Conservation (phyloP, 2,113 vertebrate genomes). For the Synodontis membranacea region DNA sequence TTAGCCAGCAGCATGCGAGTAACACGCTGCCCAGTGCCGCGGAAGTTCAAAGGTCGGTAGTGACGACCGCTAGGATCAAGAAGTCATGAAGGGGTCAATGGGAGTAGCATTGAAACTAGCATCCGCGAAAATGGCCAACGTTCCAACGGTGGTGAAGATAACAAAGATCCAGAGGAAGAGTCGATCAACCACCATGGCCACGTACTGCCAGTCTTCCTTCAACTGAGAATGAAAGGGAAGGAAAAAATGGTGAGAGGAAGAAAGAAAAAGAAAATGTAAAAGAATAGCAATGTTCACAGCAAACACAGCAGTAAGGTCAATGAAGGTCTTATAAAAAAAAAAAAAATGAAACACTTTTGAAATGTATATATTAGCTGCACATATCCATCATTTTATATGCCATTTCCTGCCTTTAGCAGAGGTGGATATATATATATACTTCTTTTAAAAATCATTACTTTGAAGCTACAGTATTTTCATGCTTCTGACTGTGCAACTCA, state of each 20-base stretch:
- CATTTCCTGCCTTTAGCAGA: neutral
- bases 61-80: slow-evolving; percentile 37
- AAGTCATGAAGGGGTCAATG: slow-evolving; percentile 70
- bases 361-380: neutral
- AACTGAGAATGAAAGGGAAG: slow-evolving; percentile 58
- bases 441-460: neutral
- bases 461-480: neutral
- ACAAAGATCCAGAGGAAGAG: slow-evolving; percentile 80
- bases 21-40: neutral
- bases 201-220: slow-evolving; percentile 81
- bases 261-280: neutral
- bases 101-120: slow-evolving; percentile 76
- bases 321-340: neutral
- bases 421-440: neutral
- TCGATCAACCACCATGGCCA: slow-evolving; percentile 80
- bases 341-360: no score
- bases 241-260: neutral
- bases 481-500: neutral
- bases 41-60: neutral
- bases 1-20: neutral
- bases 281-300: neutral
- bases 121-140: slow-evolving; percentile 72
- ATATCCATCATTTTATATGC: neutral
- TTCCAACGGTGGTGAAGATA: slow-evolving; percentile 76
- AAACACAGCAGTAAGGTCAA: neutral